Evolutionary conservation across 1,140 invertebrate genomes (phyloP), one percentile per base, ranked within the genome.

Genomic region (Chironomus striatipennis): DNA sequence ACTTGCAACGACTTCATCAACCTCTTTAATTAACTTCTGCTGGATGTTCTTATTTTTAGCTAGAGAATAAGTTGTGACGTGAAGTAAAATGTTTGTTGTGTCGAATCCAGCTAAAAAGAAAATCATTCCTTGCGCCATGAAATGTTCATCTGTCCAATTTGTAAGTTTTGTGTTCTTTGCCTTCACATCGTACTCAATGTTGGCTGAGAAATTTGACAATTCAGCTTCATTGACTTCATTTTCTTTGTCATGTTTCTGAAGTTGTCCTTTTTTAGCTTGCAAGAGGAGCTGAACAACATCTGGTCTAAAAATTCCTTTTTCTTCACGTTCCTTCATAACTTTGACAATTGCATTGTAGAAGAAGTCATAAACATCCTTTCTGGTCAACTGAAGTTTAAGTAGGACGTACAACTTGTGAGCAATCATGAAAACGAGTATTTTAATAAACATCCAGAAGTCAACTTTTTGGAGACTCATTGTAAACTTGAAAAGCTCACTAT

Each of bases 81-180:
- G 47, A 2, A 57, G 47, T 7, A 57, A 57, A 4, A 12, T 57
- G 9, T 10, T n/a, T 2, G 47, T 57, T 7, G 81, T 85, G 17
- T 86, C 85, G 73, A 84, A 86, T 0, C 85, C 85, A 21, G 85
- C 86, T 85, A 77, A 86, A 43, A 86, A 85, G 77, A 87, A 87
- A 20, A 83, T 77, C 21, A 86, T 84, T 0, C 83, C 84, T 77
- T 87, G 85, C 0, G 81, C 77, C 0, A 80, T 81, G 8, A 86
- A 78, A 47, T 86, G 84, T 2, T 79, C 79, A 47, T 77, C 75
- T 0, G 79, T 78, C 79, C 83, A 80, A 73, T 42, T 34, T 17
- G 34, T 76, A 78, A 1, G 67, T 57, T 43, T 70, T 73, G 42
- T 64, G 42, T 7, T 67, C 42, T 7, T n/a, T 18, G 65, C 77